A percentile compares a stretch with the other conserved stretches of the same genome.
phyloP scores from a whole-genome alignment of 1,140 invertebrate genomes.

The Cecropterus lyciades region DNA sequence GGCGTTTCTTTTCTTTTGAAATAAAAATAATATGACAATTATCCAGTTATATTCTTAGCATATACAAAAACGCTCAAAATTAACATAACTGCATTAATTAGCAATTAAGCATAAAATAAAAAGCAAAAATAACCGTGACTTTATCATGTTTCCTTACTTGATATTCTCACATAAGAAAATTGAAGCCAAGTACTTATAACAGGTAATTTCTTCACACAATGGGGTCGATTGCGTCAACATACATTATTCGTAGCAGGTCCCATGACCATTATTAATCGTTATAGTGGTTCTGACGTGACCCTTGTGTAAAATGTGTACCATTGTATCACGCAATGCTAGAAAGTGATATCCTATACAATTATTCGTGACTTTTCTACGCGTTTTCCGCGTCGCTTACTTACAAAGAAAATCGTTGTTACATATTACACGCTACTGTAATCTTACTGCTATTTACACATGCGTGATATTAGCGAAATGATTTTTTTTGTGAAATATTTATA shows the following conservation, averaged over 20 bases:
- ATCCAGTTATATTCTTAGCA: no score
- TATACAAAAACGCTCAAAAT: no score
- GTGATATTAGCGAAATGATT: conserved; percentile 1
- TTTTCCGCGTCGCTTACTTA: conserved; percentile 23
- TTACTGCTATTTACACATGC: not conserved
- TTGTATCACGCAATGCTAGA: conserved; percentile 41
- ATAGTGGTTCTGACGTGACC: conserved; percentile 34
- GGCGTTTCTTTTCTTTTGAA: no score
- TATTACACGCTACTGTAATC: conserved; percentile 13
- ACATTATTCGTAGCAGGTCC: conserved; percentile 21
- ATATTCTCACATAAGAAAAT: not conserved
- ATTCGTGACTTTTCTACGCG: conserved; percentile 30
- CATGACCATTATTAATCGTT: conserved; percentile 34
- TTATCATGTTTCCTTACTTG: no score
- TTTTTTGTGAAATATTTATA: not conserved
- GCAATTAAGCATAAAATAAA: no score
- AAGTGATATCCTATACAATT: conserved; percentile 39
- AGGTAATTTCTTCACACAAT: conserved; percentile 12
- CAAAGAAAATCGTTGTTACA: conserved; percentile 23
- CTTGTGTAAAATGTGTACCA: conserved; percentile 20
- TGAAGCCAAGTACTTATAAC: not conserved
- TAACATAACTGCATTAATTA: no score
- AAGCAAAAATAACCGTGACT: no score
- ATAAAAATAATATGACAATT: no score
- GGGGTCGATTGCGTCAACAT: conserved; percentile 12